A percentile compares a stretch with the other conserved stretches of the same genome.
These are phyloP conservation scores for Cotesia typhae DNA, from an alignment of 1,140 invertebrate genomes.

Conservation along the genomic window DNA sequence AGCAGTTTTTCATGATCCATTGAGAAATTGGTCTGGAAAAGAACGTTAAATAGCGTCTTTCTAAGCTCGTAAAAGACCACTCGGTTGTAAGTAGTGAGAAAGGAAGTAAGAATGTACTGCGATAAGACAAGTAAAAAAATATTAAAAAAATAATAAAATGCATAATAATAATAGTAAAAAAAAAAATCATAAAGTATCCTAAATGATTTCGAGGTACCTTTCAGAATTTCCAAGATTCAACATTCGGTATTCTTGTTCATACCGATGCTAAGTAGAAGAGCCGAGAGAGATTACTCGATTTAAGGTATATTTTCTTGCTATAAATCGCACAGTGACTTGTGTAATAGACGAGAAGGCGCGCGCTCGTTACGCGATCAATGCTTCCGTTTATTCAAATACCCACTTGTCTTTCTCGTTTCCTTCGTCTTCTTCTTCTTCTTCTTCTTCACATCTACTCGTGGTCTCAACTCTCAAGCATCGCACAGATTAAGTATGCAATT, in stretches of 20 bases:
- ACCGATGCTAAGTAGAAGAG: neutral
- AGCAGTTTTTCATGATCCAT: no score
- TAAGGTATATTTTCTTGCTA: neutral
- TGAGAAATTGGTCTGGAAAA: slow-evolving; percentile 3
- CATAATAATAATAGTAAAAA: neutral
- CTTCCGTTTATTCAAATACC: slow-evolving; percentile 7
- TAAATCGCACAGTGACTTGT: slow-evolving; percentile 6
- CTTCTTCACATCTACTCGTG: neutral
- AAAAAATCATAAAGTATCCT: neutral
- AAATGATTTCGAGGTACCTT: neutral
- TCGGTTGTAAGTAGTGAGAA: slow-evolving; percentile 2
- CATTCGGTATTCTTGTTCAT: neutral
- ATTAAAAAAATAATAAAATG: slow-evolving; percentile 3
- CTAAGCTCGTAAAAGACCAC: slow-evolving; percentile 6
- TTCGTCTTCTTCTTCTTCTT: neutral
- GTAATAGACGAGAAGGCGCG: neutral
- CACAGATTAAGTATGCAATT: slow-evolving; percentile 5
- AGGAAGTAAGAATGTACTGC: neutral
- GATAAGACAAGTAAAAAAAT: neutral
- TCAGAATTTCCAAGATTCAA: neutral
- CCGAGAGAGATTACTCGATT: no score
- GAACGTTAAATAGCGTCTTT: slow-evolving; percentile 4
- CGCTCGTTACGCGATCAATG: slow-evolving; percentile 19
- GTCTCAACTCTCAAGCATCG: neutral
- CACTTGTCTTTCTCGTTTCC: neutral